These are phyloP conservation scores for Buathra laborator DNA, from an alignment of 2,888 invertebrate species.

Conservation along the genomic window DNA sequence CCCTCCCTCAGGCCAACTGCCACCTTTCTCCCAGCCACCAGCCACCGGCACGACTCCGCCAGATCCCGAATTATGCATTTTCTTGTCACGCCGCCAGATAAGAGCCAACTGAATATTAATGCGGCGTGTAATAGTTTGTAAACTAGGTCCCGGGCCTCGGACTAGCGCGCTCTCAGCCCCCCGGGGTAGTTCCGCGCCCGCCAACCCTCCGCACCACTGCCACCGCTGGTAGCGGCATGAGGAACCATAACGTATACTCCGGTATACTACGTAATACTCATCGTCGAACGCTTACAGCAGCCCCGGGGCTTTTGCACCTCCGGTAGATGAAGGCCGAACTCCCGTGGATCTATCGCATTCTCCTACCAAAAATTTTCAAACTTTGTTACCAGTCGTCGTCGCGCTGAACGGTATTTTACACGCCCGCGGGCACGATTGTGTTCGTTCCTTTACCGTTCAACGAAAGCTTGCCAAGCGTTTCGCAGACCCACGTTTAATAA, in stretches of 20 bases:
- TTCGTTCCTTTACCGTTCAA: not conserved
- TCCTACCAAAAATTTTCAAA: constrained; percentile 58
- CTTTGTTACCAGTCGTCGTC: constrained; percentile 46
- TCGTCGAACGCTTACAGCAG: constrained; percentile 53
- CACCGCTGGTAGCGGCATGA: constrained; percentile 31
- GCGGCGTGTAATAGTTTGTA: constrained; percentile 82
- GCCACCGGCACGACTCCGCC: constrained; percentile 65
- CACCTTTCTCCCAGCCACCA: constrained; percentile 41
- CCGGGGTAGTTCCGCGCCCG: constrained; percentile 5
- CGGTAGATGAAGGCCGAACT: constrained; percentile 32
- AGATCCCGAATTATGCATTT: constrained; percentile 83
- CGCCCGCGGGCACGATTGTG: constrained; percentile 20
- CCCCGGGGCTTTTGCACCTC: constrained; percentile 58
- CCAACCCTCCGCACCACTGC: not conserved
- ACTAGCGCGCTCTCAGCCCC: constrained; percentile 43
- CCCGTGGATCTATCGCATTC: constrained; percentile 48
- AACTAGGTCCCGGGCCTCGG: constrained; percentile 79
- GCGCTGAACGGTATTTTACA: constrained; percentile 31
- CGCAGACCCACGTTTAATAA: not conserved
- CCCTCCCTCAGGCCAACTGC: constrained; percentile 28
- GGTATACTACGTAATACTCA: constrained; percentile 33
- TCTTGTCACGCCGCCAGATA: constrained; percentile 83
- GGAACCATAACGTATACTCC: constrained; percentile 47
- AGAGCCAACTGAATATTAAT: constrained; percentile 84
- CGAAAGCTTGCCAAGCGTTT: not conserved